These are phyloP conservation scores for Enteromius treurensis DNA, from an alignment of 2,797 vertebrate genomes.

Conservation along the genomic window DNA sequence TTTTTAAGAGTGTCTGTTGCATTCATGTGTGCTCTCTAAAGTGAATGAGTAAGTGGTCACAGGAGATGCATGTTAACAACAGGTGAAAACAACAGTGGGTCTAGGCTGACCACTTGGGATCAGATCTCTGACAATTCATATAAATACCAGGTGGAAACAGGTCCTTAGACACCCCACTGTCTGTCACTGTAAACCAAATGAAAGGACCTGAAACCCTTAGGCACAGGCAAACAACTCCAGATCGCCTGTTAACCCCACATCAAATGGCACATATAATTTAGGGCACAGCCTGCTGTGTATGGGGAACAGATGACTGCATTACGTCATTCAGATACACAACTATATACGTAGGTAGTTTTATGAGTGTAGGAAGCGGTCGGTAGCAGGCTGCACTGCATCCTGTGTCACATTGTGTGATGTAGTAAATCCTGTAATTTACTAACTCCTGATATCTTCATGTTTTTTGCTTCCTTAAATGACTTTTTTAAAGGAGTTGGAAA, in stretches of 20 bases:
- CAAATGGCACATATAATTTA: slow-evolving; percentile 39
- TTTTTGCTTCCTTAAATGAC: background rate
- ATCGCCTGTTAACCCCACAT: slow-evolving; percentile 40
- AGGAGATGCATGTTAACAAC: background rate
- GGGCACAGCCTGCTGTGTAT: slow-evolving; percentile 13
- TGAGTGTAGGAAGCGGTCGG: slow-evolving; percentile 39
- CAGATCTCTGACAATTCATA: background rate
- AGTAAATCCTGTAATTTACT: background rate
- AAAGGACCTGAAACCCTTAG: slow-evolving; percentile 39
- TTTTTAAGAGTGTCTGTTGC: background rate
- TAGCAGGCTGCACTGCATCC: slow-evolving; percentile 10
- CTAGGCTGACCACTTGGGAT: background rate
- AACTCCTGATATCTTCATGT: background rate
- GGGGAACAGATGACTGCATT: slow-evolving; percentile 46
- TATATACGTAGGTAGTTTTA: slow-evolving; percentile 29
- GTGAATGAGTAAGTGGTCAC: background rate
- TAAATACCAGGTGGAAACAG: background rate
- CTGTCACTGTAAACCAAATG: slow-evolving; percentile 23
- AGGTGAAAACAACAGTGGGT: background rate
- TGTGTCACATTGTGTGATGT: background rate
- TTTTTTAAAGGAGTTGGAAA: background rate
- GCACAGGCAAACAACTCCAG: slow-evolving; percentile 18
- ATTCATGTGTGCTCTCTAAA: background rate
- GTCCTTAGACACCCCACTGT: background rate
- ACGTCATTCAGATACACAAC: slow-evolving; percentile 41